Base-by-base conservation (phyloP, 64 coral and sea anemone genomes). In the Exaiptasia diaphana region DNA sequence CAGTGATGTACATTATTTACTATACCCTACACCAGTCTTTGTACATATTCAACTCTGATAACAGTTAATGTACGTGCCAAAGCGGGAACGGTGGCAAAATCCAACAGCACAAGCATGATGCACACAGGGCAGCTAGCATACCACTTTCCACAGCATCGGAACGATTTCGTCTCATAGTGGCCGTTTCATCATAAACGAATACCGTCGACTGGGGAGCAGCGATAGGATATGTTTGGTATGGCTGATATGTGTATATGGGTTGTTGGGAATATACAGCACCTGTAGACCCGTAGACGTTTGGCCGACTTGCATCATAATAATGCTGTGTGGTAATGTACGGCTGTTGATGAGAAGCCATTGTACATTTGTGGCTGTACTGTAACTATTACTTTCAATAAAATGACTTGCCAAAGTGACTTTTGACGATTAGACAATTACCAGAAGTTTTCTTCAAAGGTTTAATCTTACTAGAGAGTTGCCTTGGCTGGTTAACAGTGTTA, bases 31-130 rank as follows among this genome's bases (percentile, higher is more conserved):
- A n/a, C n/a, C n/a, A n/a, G n/a, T n/a, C n/a, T n/a, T n/a, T n/a
- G n/a, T n/a, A n/a, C n/a, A n/a, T n/a, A n/a, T n/a, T n/a, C n/a
- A n/a, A n/a, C n/a, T n/a, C n/a, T n/a, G n/a, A n/a, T n/a, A n/a
- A n/a, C n/a, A n/a, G n/a, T n/a, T n/a, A n/a, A n/a, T n/a, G n/a
- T n/a, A n/a, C n/a, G n/a, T n/a, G n/a, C n/a, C n/a, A n/a, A n/a
- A n/a, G n/a, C 2, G 69, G 69, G 36, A 17, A 48, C n/a, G 44
- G 69, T 8, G 69, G 69, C 38, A 73, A 14, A 24, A 73, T 45
- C 69, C 69, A 73, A 12, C 69, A 73, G 26, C 69, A 73, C 23
- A 73, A 45, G 27, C 69, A 73, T 0, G 69, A 73, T 9, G 69
- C 69, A 73, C 69, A 73, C 23, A 73, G 45, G 2, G 69, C 69